A percentile compares a stretch with the other conserved stretches of the same genome.
phyloP scores from a whole-genome alignment of 2,113 vertebrate genomes.

The Lethenteron camtschaticum region DNA sequence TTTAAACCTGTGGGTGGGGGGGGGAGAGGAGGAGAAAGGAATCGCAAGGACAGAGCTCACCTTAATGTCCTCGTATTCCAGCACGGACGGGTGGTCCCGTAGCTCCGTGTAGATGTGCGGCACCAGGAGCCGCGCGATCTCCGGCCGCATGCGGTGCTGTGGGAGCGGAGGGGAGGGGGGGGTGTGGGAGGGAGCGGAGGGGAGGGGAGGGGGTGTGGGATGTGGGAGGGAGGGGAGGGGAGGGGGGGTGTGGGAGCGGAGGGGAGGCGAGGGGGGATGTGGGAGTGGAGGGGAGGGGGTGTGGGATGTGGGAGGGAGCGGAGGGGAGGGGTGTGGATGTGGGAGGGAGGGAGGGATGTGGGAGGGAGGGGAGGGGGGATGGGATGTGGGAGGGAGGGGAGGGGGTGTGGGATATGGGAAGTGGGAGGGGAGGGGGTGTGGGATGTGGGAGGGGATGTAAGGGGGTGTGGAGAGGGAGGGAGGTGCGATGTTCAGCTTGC shows the following conservation, averaged over 20 bases:
- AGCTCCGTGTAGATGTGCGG: conserved; percentile 17
- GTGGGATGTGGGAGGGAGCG: not conserved
- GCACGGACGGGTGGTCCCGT: conserved; percentile 13
- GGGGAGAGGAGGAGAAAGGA: too few species aligned
- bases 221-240: not conserved
- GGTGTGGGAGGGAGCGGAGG: not conserved
- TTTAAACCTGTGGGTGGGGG: too few species aligned
- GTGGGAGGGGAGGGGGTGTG: rapidly evolving
- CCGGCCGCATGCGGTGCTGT: conserved; percentile 19
- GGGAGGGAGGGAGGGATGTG: not conserved
- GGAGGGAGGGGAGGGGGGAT: too few species aligned
- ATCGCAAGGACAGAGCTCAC: conserved; percentile 8
- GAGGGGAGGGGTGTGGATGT: not conserved
- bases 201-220: not conserved
- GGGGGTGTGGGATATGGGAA: not conserved
- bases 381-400: too few species aligned
- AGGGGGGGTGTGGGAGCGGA: too few species aligned
- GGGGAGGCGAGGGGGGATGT: not conserved
- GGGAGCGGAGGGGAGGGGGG: not conserved
- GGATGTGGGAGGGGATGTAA: not conserved
- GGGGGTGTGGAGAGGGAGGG: too few species aligned
- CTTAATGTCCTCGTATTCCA: conserved; percentile 15
- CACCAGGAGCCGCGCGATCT: conserved; percentile 17
- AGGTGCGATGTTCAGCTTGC: too few species aligned
- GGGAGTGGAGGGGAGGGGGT: not conserved